Percentiles rank a stretch among this genome's conserved stretches.
Evolutionary conservation across 2,888 invertebrate genomes (phyloP).

Genomic region (Lamellibrachia columna): DNA sequence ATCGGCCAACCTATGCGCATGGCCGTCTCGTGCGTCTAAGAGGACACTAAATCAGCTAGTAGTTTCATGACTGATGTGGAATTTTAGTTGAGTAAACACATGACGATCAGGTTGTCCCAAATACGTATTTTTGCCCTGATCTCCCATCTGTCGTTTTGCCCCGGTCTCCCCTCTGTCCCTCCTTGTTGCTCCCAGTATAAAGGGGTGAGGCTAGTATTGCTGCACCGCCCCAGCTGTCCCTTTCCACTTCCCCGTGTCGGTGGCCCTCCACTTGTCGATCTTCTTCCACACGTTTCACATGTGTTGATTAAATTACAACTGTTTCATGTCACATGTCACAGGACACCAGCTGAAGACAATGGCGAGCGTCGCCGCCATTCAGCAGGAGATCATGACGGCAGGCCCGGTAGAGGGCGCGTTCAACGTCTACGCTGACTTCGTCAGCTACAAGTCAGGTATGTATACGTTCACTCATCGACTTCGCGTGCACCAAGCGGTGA

Average conservation of each 20-base stretch:
- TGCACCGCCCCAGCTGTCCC: too few species aligned
- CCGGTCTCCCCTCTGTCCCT: too few species aligned
- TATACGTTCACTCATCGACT: background rate
- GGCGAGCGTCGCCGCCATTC: background rate
- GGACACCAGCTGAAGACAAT: background rate
- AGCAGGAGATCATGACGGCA: constrained; percentile 79
- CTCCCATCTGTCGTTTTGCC: too few species aligned
- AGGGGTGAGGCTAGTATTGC: too few species aligned
- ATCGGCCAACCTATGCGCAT: background rate
- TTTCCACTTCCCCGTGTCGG: too few species aligned
- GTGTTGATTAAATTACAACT: background rate
- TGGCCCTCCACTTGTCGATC: too few species aligned
- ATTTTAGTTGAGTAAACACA: too few species aligned
- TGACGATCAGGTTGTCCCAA: too few species aligned
- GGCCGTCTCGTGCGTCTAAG: background rate
- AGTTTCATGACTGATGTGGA: background rate
- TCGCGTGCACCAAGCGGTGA: too few species aligned
- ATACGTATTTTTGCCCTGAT: too few species aligned
- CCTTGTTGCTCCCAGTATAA: too few species aligned
- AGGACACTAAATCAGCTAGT: background rate
- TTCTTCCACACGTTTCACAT: too few species aligned
- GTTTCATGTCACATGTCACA: background rate
- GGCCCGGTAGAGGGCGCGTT: constrained; percentile 92
- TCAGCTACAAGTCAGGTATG: constrained; percentile 82
- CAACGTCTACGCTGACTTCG: constrained; percentile 85